Conservation (phyloP, 2,113 vertebrate species). For the Oryzias curvinotus region DNA sequence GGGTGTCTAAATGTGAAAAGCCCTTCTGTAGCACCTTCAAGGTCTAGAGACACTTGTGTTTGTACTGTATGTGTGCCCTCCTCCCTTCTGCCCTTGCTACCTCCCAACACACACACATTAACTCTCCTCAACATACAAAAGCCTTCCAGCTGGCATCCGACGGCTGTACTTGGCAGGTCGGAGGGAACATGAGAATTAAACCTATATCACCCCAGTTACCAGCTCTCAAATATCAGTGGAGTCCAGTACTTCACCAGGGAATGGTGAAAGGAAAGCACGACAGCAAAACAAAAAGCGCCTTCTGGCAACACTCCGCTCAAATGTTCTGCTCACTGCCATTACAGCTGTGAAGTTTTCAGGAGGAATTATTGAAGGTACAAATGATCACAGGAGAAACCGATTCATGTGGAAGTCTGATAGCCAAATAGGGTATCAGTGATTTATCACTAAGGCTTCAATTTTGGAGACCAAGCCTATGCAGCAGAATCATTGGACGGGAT, state of each 20-base stretch:
- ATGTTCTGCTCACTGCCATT: slow-evolving; percentile 46
- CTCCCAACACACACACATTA: slow-evolving; percentile 32
- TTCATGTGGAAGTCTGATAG: slow-evolving; percentile 18
- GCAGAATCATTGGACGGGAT: slow-evolving; percentile 2
- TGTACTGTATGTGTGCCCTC: slow-evolving; percentile 63
- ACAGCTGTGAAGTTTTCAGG: slow-evolving; percentile 66
- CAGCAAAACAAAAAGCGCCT: slow-evolving; percentile 66
- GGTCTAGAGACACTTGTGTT: slow-evolving; percentile 62
- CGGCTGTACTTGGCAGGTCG: slow-evolving; percentile 77
- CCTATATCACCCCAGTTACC: slow-evolving; percentile 79
- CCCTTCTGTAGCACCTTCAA: slow-evolving; percentile 68
- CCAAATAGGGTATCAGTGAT: background rate
- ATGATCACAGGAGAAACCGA: slow-evolving; percentile 25
- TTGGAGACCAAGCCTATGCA: background rate
- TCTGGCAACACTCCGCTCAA: slow-evolving; percentile 69
- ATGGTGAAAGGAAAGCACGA: slow-evolving; percentile 62
- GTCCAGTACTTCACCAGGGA: slow-evolving; percentile 82
- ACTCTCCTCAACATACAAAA: slow-evolving; percentile 61
- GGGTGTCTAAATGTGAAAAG: slow-evolving; percentile 59
- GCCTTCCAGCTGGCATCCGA: slow-evolving; percentile 83
- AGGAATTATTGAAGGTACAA: slow-evolving; percentile 47
- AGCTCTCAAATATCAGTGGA: slow-evolving; percentile 81
- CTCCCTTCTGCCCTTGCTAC: slow-evolving; percentile 56
- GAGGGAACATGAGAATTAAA: slow-evolving; percentile 80
- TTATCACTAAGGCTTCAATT: background rate